Percentiles rank a stretch among this genome's conserved stretches.
These are phyloP conservation scores for Cylindroiulus punctatus DNA, from an alignment of 2,888 invertebrate genomes.

Conservation along the genomic window DNA sequence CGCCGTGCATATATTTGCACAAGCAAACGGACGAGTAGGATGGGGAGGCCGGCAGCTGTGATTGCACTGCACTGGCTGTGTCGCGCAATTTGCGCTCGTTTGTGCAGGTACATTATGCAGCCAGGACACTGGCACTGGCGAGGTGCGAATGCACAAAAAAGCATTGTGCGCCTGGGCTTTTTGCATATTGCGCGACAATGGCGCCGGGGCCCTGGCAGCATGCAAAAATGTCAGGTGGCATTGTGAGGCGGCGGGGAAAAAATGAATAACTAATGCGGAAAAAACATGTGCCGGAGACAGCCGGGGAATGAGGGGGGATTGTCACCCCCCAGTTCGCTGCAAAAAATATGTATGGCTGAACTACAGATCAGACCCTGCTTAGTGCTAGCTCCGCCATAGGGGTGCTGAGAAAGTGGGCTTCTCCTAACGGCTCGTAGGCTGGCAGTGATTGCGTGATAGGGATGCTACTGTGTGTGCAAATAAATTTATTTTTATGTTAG, in stretches of 20 bases:
- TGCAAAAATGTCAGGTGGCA: not conserved
- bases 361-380: no score
- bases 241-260: not conserved
- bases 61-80: not conserved
- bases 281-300: slow-evolving; percentile 18
- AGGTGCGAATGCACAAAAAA: not conserved
- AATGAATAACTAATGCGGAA: not conserved
- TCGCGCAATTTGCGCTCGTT: not conserved
- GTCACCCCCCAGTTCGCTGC: no score
- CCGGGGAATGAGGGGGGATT: no score
- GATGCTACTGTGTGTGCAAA: no score
- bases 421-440: no score
- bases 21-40: slow-evolving; percentile 6
- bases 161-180: not conserved
- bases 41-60: not conserved
- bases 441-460: no score
- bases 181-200: not conserved
- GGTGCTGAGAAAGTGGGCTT: no score
- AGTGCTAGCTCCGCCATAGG: no score
- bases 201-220: not conserved
- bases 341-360: no score
- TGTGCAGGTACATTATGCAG: not conserved
- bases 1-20: slow-evolving; percentile 9
- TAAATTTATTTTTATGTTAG: no score
- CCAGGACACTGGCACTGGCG: not conserved